Evolutionary conservation across 2,113 vertebrate species (phyloP), one percentile per base, ranked within the genome.

Genomic region (Rhadina sibilatrix): DNA sequence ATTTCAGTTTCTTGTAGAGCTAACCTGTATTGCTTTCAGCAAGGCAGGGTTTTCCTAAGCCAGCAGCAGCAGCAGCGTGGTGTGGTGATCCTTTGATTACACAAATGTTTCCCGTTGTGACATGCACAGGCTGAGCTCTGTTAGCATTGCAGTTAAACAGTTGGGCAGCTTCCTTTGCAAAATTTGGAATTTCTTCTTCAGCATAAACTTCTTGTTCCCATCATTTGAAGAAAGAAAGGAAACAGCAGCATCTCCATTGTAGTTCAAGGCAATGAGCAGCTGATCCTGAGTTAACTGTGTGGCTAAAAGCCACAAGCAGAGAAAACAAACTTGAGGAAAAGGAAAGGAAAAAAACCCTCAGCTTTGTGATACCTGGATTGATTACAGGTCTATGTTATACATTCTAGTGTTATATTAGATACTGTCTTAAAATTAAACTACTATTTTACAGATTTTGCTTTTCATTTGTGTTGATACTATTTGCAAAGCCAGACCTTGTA

Each of bases 401-500:
- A 79, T 63, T 84, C 69, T 68, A 70, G 31, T 77, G 37, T 72
- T 49, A 23, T 21, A 20, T 81, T 84, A 38, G 85, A 70, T 80
- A 81, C 81, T 56, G 50, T 47, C 54, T 64, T 66, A 47, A 93
- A 94, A 96, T 19, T 80, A 90, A 93, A 93, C 42, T n/a, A 25
- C 33, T 40, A 38, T 68, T 78, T 86, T 52, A 71, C 72, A 92
- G 63, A 86, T 38, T 69, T 84, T 61, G 4, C 23, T 66, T 93
- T 83, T 83, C 49, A 60, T 46, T 92, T 96, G 42, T 91, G 56
- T 94, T 42, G 66, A 79, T 89, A 60, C 61, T 35, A 5, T 79
- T 82, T 84, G 72, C 88, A 75, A 86, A 92, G 21, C 83, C 87
- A 92, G 87, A 69, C 77, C 81, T 96, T 40, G 23, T 78, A 91